These are phyloP conservation scores for Helicoverpa zea DNA, from an alignment of 1,140 invertebrate genomes.

Conservation along the genomic window DNA sequence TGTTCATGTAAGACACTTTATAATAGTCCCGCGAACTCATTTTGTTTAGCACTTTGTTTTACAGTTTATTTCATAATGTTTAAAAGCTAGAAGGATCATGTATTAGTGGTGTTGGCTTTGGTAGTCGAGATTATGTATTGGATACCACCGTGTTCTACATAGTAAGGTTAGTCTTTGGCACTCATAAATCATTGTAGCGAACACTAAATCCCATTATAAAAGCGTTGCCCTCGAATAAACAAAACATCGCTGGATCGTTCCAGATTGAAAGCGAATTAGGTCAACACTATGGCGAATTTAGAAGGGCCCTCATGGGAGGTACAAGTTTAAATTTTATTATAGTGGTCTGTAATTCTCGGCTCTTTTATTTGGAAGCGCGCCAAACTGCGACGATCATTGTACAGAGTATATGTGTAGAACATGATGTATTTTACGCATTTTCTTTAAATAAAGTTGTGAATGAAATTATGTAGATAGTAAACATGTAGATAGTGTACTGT, in stretches of 20 bases:
- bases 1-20: constrained; percentile 75
- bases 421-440: constrained; percentile 9
- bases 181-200: constrained; percentile 31
- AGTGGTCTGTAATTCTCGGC: constrained; percentile 29
- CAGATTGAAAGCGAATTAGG: constrained; percentile 39
- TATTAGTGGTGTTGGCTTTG: constrained; percentile 31
- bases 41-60: constrained; percentile 59
- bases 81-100: constrained; percentile 25
- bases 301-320: constrained; percentile 47
- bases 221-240: constrained; percentile 36
- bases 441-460: constrained; percentile 41
- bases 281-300: constrained; percentile 44
- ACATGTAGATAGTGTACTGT: not conserved
- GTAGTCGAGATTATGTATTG: constrained; percentile 53
- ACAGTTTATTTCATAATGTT: constrained; percentile 40
- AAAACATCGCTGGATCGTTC: constrained; percentile 30
- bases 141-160: constrained; percentile 55
- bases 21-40: constrained; percentile 81
- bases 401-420: not conserved
- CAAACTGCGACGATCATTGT: constrained; percentile 27
- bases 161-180: not conserved
- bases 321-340: constrained; percentile 44
- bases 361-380: constrained; percentile 36
- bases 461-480: constrained; percentile 33
- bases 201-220: constrained; percentile 41